These are phyloP conservation scores for Drosophila mettleri DNA, from an alignment of 2,888 invertebrate genomes.

Conservation along the genomic window DNA sequence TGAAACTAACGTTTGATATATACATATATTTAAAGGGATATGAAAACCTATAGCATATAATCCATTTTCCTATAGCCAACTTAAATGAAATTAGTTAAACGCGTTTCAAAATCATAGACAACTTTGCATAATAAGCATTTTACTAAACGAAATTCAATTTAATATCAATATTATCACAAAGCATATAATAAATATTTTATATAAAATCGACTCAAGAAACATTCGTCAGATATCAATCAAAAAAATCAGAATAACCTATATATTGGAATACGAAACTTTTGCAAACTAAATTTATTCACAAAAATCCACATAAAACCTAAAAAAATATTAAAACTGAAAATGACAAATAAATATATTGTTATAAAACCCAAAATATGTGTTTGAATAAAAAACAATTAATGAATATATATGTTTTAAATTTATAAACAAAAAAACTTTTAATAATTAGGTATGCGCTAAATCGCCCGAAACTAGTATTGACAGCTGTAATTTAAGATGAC, in stretches of 20 bases:
- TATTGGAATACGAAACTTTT: constrained; percentile 65
- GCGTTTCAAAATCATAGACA: constrained; percentile 76
- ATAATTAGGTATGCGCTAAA: too few species aligned
- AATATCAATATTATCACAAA: constrained; percentile 17
- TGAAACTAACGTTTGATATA: constrained; percentile 47
- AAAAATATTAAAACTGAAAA: constrained; percentile 39
- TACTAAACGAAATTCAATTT: constrained; percentile 53
- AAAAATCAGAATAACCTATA: constrained; percentile 40
- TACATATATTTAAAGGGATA: constrained; percentile 24
- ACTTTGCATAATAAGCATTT: constrained; percentile 49
- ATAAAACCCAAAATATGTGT: constrained; percentile 56
- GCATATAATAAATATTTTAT: constrained; percentile 28
- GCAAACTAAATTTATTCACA: constrained; percentile 40
- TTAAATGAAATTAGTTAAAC: constrained; percentile 71
- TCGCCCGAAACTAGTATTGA: too few species aligned
- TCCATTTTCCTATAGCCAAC: constrained; percentile 72
- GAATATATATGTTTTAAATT: too few species aligned
- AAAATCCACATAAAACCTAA: constrained; percentile 39
- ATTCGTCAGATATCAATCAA: constrained; percentile 44
- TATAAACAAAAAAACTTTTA: too few species aligned
- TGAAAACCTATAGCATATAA: constrained; percentile 63
- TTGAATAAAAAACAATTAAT: too few species aligned
- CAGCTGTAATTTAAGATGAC: too few species aligned
- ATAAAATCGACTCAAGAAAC: constrained; percentile 24
- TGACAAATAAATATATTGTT: constrained; percentile 74